phyloP scores from a whole-genome alignment of 2,113 vertebrate genomes.

The Leuciscus idus region DNA sequence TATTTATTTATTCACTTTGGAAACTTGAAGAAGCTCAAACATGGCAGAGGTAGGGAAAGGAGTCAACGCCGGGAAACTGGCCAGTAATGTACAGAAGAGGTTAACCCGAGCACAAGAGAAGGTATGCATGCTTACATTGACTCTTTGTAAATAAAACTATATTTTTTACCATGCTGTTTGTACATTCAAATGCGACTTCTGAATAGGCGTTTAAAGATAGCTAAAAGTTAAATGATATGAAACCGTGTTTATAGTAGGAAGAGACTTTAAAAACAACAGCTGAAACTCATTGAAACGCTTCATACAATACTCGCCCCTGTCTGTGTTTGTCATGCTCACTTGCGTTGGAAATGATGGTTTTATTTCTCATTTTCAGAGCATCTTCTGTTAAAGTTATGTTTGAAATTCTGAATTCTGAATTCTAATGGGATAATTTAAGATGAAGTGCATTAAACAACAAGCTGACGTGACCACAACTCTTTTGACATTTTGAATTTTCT shows the following conservation, averaged over 20 bases:
- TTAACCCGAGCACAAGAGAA: conserved; percentile 95
- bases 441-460: neutral
- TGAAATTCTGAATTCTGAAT: neutral
- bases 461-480: neutral
- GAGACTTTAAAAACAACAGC: neutral
- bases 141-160: neutral
- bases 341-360: neutral
- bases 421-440: neutral
- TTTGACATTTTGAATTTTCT: neutral
- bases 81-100: conserved; percentile 94
- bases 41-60: conserved; percentile 96
- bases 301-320: neutral
- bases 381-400: neutral
- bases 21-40: conserved; percentile 42
- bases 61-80: conserved; percentile 93
- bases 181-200: neutral
- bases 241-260: neutral
- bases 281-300: neutral
- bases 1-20: conserved; percentile 37
- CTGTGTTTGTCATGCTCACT: neutral
- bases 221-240: conserved; percentile 25
- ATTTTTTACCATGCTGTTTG: neutral
- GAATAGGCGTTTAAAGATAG: neutral
- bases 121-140: conserved; percentile 72
- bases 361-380: neutral